A percentile compares a stretch with the other conserved stretches of the same genome.
These are phyloP conservation scores for Xenentodon cancila DNA, from an alignment of 2,797 vertebrate genomes.

Conservation along the genomic window DNA sequence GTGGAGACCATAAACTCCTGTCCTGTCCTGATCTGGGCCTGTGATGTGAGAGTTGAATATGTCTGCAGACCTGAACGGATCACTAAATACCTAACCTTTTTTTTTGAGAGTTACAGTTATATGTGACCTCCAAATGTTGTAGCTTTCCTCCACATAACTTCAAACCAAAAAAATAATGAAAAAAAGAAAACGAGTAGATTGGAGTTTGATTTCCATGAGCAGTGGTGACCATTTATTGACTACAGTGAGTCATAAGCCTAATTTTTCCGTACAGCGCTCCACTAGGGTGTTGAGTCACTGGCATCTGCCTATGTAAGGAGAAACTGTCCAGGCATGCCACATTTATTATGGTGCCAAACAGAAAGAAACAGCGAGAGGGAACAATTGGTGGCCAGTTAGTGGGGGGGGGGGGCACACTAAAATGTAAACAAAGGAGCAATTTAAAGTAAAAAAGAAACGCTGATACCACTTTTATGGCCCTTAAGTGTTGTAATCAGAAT, in stretches of 20 bases:
- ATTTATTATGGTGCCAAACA: conserved; percentile 34
- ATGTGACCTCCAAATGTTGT: too few species aligned
- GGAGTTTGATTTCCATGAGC: too few species aligned
- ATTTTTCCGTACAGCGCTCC: conserved; percentile 11
- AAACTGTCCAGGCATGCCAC: conserved; percentile 31
- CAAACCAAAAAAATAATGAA: neutral
- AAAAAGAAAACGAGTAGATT: too few species aligned
- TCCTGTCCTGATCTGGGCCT: too few species aligned
- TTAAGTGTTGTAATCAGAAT: neutral
- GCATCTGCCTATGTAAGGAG: conserved; percentile 63
- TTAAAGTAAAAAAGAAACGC: neutral
- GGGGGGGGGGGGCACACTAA: neutral
- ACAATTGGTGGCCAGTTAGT: neutral
- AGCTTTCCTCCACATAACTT: conserved; percentile 5
- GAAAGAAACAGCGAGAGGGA: conserved; percentile 12
- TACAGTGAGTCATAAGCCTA: conserved; percentile 12
- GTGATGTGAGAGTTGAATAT: too few species aligned
- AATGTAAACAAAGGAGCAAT: neutral
- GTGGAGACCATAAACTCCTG: too few species aligned
- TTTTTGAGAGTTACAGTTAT: too few species aligned
- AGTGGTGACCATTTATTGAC: conserved; percentile 27
- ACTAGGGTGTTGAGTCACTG: conserved; percentile 38
- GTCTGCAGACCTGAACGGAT: too few species aligned
- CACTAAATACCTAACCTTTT: too few species aligned
- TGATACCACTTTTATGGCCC: neutral